Percentiles rank a stretch among this genome's conserved stretches.
Conservation (phyloP, 2,888 invertebrate species). For the Listrodromus nycthemerus region DNA sequence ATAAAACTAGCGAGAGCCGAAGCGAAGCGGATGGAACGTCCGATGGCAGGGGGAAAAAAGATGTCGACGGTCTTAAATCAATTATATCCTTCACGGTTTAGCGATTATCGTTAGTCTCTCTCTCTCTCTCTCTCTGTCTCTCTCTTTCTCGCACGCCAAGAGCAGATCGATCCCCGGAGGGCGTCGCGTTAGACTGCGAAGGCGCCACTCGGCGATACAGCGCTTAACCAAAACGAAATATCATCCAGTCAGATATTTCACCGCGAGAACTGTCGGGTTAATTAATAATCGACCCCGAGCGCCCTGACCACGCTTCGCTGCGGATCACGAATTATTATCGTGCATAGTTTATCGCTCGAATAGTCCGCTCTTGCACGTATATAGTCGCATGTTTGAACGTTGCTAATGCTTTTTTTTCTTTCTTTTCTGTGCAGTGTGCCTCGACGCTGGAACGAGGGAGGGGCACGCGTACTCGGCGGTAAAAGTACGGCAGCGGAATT, state of each 20-base stretch:
- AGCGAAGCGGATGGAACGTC: slow-evolving; percentile 10
- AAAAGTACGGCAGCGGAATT: slow-evolving; percentile 17
- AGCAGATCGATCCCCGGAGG: slow-evolving; percentile 17
- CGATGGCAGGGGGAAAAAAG: slow-evolving; percentile 23
- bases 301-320: background rate
- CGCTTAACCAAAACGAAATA: slow-evolving; percentile 12
- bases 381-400: background rate
- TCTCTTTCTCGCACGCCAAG: background rate
- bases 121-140: background rate
- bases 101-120: slow-evolving; percentile 53
- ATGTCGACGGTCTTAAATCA: slow-evolving; percentile 58
- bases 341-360: background rate
- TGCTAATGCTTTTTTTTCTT: background rate
- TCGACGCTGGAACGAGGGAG: background rate
- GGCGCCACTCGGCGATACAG: background rate
- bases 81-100: slow-evolving; percentile 60
- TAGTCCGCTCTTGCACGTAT: background rate
- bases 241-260: background rate
- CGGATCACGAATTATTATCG: slow-evolving; percentile 2
- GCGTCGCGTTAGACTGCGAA: background rate
- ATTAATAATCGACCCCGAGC: background rate
- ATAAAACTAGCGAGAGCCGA: slow-evolving; percentile 13
- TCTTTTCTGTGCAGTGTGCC: background rate
- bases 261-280: slow-evolving; percentile 1
- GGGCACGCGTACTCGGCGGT: background rate